A percentile compares a stretch with the other conserved stretches of the same genome.
phyloP scores from a whole-genome alignment of 2,888 invertebrate species.

The Amiota communis region DNA sequence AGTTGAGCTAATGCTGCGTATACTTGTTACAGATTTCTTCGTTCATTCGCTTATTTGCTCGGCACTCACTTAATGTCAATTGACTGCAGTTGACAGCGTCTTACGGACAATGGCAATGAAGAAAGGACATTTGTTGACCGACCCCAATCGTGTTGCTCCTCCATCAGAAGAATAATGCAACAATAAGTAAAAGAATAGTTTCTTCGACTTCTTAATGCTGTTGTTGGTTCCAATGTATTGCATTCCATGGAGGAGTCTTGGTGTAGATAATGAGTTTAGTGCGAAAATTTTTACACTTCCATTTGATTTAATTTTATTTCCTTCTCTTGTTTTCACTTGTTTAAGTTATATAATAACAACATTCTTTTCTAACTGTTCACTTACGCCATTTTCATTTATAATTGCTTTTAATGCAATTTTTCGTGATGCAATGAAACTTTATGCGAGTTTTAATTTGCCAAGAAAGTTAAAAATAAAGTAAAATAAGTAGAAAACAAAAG shows the following conservation, averaged over 20 bases:
- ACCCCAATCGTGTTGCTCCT: background rate
- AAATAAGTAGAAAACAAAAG: too few relatives aligned
- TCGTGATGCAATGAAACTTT: background rate
- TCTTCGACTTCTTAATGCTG: background rate
- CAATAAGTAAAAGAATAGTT: background rate
- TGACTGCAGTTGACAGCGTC: constrained; percentile 18
- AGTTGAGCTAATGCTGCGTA: background rate
- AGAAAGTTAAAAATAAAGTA: too few relatives aligned
- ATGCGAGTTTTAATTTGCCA: background rate
- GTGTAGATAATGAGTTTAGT: background rate
- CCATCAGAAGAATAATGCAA: background rate
- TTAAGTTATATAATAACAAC: background rate
- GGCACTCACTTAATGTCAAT: constrained; percentile 21
- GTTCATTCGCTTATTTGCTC: background rate
- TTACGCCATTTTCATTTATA: constrained; percentile 4
- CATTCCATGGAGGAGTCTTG: background rate
- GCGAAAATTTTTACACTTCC: constrained; percentile 1
- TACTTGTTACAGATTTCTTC: constrained; percentile 9
- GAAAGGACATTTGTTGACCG: background rate
- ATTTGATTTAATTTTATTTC: background rate
- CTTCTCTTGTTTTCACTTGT: too few relatives aligned
- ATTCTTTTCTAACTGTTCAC: background rate
- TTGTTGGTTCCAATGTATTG: background rate
- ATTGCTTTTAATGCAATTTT: constrained; percentile 11
- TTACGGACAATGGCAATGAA: background rate